Evolutionary conservation across 2,888 invertebrate species (phyloP).

Genomic region (Cetonia aurata): DNA sequence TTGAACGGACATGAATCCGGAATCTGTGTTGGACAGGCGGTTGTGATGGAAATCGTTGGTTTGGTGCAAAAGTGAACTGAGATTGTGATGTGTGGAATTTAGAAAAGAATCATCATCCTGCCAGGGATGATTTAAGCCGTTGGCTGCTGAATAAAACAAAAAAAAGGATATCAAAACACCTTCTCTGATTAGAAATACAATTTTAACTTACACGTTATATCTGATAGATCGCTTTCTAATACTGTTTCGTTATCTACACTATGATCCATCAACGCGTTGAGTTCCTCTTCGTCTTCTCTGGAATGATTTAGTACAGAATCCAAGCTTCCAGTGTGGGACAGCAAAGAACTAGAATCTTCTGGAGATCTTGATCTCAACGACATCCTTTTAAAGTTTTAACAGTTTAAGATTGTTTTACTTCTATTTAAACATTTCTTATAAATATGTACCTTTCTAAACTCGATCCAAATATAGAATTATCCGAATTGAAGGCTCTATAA

Average conservation of each 20-base stretch:
- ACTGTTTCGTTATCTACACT: slow-evolving; percentile 54
- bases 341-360: slow-evolving; percentile 77
- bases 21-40: slow-evolving; percentile 67
- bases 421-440: neutral
- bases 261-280: slow-evolving; percentile 72
- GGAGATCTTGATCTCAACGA: slow-evolving; percentile 83
- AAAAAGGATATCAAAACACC: neutral
- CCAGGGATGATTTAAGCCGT: slow-evolving; percentile 44
- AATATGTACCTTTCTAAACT: slow-evolving; percentile 73
- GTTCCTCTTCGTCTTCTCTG: slow-evolving; percentile 85
- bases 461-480: slow-evolving; percentile 74
- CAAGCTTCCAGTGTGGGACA: slow-evolving; percentile 80
- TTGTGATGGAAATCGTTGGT: slow-evolving; percentile 58
- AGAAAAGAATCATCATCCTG: slow-evolving; percentile 46
- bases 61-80: slow-evolving; percentile 53
- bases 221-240: slow-evolving; percentile 62
- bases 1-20: slow-evolving; percentile 75
- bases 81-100: slow-evolving; percentile 35
- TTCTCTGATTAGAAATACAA: neutral
- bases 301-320: slow-evolving; percentile 91
- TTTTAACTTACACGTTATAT: slow-evolving; percentile 56
- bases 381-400: slow-evolving; percentile 66
- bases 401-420: neutral
- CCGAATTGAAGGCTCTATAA: slow-evolving; percentile 68
- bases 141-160: slow-evolving; percentile 26